These are phyloP conservation scores for Lycodopsis pacificus DNA, from an alignment of 2,797 vertebrate species.

Conservation along the genomic window DNA sequence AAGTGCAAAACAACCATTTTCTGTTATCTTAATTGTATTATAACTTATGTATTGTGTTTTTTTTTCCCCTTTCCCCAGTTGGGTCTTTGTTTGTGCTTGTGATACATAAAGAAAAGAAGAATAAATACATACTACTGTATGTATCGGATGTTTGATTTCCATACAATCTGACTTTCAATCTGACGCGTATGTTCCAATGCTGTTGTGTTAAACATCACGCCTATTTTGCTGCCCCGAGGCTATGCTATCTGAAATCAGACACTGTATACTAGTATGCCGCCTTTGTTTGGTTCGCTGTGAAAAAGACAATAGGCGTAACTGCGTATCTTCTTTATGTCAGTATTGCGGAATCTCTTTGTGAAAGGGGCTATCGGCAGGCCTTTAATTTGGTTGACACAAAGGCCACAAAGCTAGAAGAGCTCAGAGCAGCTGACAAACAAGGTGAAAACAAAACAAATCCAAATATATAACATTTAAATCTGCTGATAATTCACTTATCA, in stretches of 20 bases:
- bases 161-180: no score
- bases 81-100: not conserved
- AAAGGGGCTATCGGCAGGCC: not conserved
- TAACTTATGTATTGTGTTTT: not conserved
- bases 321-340: no score
- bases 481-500: slow-evolving; percentile 30
- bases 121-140: not conserved
- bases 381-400: slow-evolving; percentile 15
- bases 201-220: no score
- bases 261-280: no score
- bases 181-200: no score
- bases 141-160: not conserved
- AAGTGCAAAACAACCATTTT: not conserved
- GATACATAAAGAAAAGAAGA: slow-evolving; percentile 1
- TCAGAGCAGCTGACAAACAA: slow-evolving; percentile 33
- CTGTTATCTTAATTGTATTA: not conserved
- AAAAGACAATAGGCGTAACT: no score
- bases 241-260: no score
- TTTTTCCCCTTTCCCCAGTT: not conserved
- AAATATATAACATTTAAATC: slow-evolving; percentile 42
- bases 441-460: slow-evolving; percentile 28
- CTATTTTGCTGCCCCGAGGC: no score
- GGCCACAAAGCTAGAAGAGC: slow-evolving; percentile 25
- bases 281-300: no score
- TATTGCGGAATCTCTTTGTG: no score